Evolutionary conservation across 2,888 invertebrate species (phyloP), one percentile per base, ranked within the genome.

Genomic region (Campoletis raptor): DNA sequence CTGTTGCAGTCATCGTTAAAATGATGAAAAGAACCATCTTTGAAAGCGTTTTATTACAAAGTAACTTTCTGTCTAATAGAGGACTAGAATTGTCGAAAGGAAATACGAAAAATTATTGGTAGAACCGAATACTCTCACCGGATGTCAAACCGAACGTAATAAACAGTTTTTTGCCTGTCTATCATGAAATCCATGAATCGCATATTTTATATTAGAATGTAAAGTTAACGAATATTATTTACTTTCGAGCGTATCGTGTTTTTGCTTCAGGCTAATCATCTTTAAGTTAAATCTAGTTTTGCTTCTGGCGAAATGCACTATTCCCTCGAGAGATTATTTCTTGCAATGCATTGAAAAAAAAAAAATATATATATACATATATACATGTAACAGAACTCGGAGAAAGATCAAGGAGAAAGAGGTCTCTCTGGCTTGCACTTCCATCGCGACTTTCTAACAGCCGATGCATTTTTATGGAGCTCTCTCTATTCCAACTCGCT

Each of bases 401-500:
- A 84, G 81, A 86, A 72, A 83, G 81, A 81, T 67, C 72, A 78
- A 84, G 72, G 85, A 86, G 86, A 86, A 86, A 86, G 86, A 86
- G 84, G 81, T 66, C 86, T 84, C 61, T 61, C 78, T 64, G 74
- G 85, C 70, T 54, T 74, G 74, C 76, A 83, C 86, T 85, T 81
- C 85, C 66, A 74, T 61, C 66, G 48, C 81, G 45, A 84, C 86
- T 86, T 86, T 86, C 86, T 86, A 86, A 86, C 86, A 84, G 74
- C 48, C 57, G 79, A 86, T 86, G 86, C 81, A 84, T 86, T 86
- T 86, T 86, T 86, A 84, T 84, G 81, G 86, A 74, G 85, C 81
- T 83, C 85, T 86, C 87, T 87, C 83, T 81, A 64, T 74, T 85
- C 74, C 61, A 83, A 2, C 61, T 72, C 30, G 30, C 57, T 42